phyloP scores from a whole-genome alignment of 2,888 invertebrate species.

The Tenthredo distinguenda region DNA sequence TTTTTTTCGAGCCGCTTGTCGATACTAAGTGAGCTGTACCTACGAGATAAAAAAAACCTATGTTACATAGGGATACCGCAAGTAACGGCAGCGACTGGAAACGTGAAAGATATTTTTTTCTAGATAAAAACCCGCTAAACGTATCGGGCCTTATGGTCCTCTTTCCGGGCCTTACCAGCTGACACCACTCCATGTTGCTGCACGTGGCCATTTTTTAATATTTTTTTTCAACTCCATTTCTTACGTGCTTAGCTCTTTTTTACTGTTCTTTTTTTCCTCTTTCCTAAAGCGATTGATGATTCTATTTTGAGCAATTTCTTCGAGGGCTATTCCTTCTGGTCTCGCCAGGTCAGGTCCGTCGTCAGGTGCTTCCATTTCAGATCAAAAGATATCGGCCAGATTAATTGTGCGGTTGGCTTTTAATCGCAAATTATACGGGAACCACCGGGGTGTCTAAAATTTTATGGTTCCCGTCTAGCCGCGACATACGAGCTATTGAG shows the following conservation, averaged over 20 bases:
- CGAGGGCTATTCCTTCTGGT: conserved; percentile 3
- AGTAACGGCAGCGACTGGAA: conserved; percentile 55
- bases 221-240: conserved; percentile 13
- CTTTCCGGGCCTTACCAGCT: conserved; percentile 64
- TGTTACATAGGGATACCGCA: conserved; percentile 38
- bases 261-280: not conserved
- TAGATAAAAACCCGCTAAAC: conserved; percentile 64
- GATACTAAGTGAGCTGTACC: conserved; percentile 36
- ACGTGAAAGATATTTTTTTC: conserved; percentile 58
- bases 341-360: conserved; percentile 5
- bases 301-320: conserved; percentile 44
- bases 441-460: conserved; percentile 24
- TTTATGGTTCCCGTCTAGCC: conserved; percentile 19
- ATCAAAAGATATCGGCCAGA: conserved; percentile 45
- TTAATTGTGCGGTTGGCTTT: conserved; percentile 18
- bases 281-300: conserved; percentile 36
- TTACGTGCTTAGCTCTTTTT: conserved; percentile 27
- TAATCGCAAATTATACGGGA: conserved; percentile 38
- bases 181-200: conserved; percentile 59
- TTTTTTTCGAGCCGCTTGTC: conserved; percentile 27
- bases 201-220: conserved; percentile 62
- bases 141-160: conserved; percentile 62
- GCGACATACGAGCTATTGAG: not conserved
- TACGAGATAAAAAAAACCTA: conserved; percentile 52
- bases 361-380: conserved; percentile 30